A percentile compares a stretch with the other conserved stretches of the same genome.
Conservation (phyloP, 2,113 vertebrate species). For the Sorex araneus region DNA sequence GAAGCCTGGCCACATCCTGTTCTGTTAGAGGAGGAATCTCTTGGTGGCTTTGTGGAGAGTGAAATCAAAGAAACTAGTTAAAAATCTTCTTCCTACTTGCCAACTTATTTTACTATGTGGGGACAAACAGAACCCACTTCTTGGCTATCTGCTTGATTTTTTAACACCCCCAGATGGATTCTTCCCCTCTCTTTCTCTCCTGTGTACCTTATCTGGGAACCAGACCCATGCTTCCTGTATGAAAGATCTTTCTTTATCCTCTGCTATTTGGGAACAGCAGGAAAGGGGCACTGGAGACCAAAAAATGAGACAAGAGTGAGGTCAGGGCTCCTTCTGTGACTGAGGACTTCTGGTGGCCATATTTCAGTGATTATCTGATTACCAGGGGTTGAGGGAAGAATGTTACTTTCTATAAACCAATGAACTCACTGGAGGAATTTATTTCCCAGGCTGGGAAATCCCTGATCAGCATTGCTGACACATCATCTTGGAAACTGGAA, state of each 20-base stretch:
- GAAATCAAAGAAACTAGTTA: neutral
- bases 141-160: neutral
- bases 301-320: neutral
- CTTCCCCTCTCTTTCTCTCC: neutral
- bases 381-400: neutral
- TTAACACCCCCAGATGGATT: neutral
- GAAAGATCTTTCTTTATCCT: neutral
- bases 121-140: no score
- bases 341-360: neutral
- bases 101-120: neutral
- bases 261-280: neutral
- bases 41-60: slow-evolving; percentile 20
- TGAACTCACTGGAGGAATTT: neutral
- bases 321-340: neutral
- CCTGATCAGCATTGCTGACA: no score
- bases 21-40: neutral
- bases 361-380: neutral
- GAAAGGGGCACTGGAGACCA: neutral
- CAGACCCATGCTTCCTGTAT: rapidly evolving
- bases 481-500: neutral
- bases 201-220: neutral
- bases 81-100: neutral
- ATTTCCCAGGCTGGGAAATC: no score
- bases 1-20: neutral
- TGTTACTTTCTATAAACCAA: neutral